Conservation (phyloP, 2,888 invertebrate species). For the Pantelozetes paolii region DNA sequence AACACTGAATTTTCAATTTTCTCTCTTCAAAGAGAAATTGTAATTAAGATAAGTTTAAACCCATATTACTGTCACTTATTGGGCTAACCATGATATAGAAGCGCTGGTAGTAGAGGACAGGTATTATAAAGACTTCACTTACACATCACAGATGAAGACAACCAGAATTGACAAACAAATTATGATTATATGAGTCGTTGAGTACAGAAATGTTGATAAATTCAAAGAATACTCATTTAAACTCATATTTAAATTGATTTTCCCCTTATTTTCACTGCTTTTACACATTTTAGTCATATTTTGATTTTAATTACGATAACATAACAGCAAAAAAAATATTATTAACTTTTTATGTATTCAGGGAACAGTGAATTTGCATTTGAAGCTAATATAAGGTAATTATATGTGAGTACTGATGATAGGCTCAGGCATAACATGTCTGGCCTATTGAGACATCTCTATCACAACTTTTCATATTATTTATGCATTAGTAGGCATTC, state of each 20-base stretch:
- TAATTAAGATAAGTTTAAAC: neutral
- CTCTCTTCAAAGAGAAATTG: neutral
- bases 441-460: neutral
- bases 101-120: neutral
- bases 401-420: neutral
- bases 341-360: neutral
- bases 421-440: neutral
- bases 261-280: neutral
- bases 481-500: neutral
- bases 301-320: neutral
- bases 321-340: neutral
- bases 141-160: slow-evolving; percentile 4
- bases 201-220: too few relatives aligned
- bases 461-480: neutral
- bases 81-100: neutral
- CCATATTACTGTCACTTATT: neutral
- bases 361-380: neutral
- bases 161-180: slow-evolving; percentile 2
- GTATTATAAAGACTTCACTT: neutral
- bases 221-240: neutral
- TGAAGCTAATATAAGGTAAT: neutral
- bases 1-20: slow-evolving; percentile 6
- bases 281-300: neutral
- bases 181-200: neutral
- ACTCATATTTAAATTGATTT: neutral